phyloP scores from a whole-genome alignment of 2,888 invertebrate species.

The Drosophila stalkeri region DNA sequence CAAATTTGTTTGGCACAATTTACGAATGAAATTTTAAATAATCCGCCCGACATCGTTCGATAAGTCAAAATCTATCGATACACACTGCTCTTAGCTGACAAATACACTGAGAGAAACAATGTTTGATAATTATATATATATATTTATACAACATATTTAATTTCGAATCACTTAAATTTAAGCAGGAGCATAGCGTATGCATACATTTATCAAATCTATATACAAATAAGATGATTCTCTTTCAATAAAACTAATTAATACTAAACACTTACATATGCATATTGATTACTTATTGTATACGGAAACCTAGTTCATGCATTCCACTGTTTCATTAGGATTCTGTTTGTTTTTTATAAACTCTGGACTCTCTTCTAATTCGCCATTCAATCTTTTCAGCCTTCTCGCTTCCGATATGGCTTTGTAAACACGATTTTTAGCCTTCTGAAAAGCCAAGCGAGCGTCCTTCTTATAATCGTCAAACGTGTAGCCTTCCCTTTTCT shows the following conservation, averaged over 20 bases:
- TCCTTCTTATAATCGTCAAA: constrained; percentile 42
- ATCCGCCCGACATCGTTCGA: constrained; percentile 4
- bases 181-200: neutral
- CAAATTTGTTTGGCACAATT: neutral
- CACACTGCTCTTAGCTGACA: neutral
- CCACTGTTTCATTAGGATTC: constrained; percentile 3
- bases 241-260: constrained; percentile 1
- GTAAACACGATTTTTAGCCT: constrained; percentile 49
- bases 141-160: neutral
- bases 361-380: constrained; percentile 1
- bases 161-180: neutral
- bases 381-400: constrained; percentile 21
- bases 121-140: neutral
- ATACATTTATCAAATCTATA: constrained; percentile 2
- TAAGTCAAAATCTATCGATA: constrained; percentile 1
- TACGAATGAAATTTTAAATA: constrained; percentile 4
- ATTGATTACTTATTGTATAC: neutral
- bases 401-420: constrained; percentile 37
- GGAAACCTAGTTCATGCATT: constrained; percentile 10
- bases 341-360: neutral
- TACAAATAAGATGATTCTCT: neutral
- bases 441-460: constrained; percentile 46
- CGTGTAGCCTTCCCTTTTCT: constrained; percentile 45
- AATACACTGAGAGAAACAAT: neutral
- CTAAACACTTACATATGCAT: neutral